phyloP scores from a whole-genome alignment of 2,888 invertebrate species.

The Orthonychiurus folsomi region DNA sequence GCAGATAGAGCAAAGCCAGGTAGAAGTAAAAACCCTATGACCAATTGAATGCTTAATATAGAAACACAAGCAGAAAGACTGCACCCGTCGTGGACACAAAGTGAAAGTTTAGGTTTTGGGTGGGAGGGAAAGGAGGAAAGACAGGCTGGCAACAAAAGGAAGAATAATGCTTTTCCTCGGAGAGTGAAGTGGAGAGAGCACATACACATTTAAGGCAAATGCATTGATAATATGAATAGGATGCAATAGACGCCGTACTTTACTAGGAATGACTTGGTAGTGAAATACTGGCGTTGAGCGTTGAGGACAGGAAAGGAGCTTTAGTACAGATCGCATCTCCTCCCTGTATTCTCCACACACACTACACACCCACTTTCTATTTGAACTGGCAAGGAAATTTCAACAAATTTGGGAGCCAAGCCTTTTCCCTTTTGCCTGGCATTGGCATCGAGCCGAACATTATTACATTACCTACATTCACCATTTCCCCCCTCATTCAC shows the following conservation, averaged over 20 bases:
- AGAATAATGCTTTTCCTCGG: neutral
- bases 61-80: neutral
- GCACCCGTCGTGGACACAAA: too few species aligned
- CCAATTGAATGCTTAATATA: neutral
- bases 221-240: slow-evolving; percentile 1
- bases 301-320: neutral
- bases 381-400: neutral
- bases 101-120: neutral
- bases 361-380: neutral
- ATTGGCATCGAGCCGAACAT: slow-evolving; percentile 5
- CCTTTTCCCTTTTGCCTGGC: neutral
- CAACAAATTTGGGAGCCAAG: too few species aligned
- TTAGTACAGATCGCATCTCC: neutral
- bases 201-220: neutral
- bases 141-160: neutral
- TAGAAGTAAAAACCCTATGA: neutral
- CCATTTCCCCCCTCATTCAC: slow-evolving; percentile 2
- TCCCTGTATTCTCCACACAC: neutral
- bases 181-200: neutral
- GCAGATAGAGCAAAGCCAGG: neutral
- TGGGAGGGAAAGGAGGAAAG: neutral
- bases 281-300: neutral
- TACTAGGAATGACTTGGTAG: neutral
- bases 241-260: neutral
- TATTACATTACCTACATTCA: slow-evolving; percentile 8